These are phyloP conservation scores for Lasioglossum zephyrum DNA, from an alignment of 2,888 invertebrate species.

Conservation along the genomic window DNA sequence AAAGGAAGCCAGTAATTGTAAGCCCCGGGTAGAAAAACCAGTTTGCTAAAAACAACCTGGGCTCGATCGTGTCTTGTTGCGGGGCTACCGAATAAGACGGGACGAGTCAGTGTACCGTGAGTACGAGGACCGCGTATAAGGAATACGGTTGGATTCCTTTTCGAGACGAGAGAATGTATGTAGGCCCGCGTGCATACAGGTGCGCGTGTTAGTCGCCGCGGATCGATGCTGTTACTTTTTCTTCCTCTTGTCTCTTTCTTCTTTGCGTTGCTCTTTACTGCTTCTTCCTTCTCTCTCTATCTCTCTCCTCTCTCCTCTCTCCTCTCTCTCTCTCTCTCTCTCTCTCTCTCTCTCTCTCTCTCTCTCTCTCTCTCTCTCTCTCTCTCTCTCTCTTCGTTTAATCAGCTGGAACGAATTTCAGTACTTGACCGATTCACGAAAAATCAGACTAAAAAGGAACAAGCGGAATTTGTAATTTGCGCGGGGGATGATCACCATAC, in stretches of 20 bases:
- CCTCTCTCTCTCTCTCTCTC: neutral
- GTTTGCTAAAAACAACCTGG: slow-evolving; percentile 82
- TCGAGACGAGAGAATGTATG: slow-evolving; percentile 47
- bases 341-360: neutral
- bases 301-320: neutral
- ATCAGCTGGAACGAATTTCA: slow-evolving; percentile 33
- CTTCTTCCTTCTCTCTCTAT: neutral
- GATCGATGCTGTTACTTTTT: slow-evolving; percentile 11
- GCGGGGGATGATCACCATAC: neutral
- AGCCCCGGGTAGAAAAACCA: slow-evolving; percentile 78
- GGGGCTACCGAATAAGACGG: slow-evolving; percentile 79
- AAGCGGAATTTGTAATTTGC: neutral
- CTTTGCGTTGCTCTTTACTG: neutral
- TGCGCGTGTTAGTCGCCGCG: slow-evolving; percentile 14
- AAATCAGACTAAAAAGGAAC: slow-evolving; percentile 7
- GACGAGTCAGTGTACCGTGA: slow-evolving; percentile 68
- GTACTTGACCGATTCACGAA: slow-evolving; percentile 25
- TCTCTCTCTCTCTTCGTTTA: slow-evolving; percentile 1
- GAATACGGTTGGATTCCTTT: slow-evolving; percentile 57
- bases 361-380: too few relatives aligned
- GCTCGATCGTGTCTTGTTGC: slow-evolving; percentile 73
- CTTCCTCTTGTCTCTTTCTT: slow-evolving; percentile 9
- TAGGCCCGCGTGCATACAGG: slow-evolving; percentile 9
- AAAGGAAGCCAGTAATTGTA: slow-evolving; percentile 77
- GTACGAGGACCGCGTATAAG: slow-evolving; percentile 55